Percentiles rank a stretch among this genome's conserved stretches.
Conservation (phyloP, 2,797 vertebrate genomes). For the Gallinago solitaria region DNA sequence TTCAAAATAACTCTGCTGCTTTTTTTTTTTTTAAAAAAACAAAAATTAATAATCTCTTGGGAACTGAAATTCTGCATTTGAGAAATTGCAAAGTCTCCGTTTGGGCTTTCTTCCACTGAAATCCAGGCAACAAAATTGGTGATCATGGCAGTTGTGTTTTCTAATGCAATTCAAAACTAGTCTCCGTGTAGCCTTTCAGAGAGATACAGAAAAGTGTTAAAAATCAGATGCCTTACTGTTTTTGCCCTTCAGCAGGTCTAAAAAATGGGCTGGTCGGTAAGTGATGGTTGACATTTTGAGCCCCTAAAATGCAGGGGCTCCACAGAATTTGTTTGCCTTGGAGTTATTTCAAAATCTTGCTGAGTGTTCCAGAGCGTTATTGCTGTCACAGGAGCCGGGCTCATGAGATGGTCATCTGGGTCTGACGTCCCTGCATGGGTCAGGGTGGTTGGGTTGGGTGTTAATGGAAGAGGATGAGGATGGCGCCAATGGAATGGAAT, state of each 20-base stretch:
- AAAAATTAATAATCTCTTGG: slow-evolving; percentile 9
- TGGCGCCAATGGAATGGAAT: background rate
- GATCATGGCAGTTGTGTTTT: background rate
- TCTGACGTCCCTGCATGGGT: accelerated
- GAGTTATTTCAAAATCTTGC: background rate
- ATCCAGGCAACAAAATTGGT: background rate
- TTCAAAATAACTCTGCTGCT: slow-evolving; percentile 11
- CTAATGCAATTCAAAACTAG: background rate
- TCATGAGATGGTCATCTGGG: accelerated
- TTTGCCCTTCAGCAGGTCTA: accelerated
- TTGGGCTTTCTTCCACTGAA: background rate
- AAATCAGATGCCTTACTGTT: background rate
- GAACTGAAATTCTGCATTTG: slow-evolving; percentile 55
- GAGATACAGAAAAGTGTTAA: background rate
- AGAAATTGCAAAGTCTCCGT: slow-evolving; percentile 29
- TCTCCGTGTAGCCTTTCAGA: background rate
- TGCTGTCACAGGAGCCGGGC: accelerated
- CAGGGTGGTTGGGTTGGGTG: background rate
- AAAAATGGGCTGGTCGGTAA: accelerated
- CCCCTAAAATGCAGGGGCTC: background rate
- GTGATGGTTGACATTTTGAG: background rate
- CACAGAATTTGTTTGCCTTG: background rate
- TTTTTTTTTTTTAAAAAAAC: background rate
- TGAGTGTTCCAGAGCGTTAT: background rate
- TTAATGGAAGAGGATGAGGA: background rate